Base-by-base conservation (phyloP, 2,113 vertebrate species). In the Anser brachyrhynchus region DNA sequence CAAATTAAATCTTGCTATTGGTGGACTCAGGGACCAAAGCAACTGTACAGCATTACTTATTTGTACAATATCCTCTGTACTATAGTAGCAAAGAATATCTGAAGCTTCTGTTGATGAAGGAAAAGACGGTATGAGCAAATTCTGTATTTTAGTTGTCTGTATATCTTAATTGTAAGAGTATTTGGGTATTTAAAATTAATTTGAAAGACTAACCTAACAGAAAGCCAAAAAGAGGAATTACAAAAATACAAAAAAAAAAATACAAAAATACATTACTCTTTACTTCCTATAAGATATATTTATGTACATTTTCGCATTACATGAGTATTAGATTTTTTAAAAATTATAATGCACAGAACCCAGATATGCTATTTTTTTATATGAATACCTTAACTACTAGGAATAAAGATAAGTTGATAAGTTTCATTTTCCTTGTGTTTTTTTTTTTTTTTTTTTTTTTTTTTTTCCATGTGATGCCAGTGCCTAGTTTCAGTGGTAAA, bases 111-210 rank as follows among this genome's bases (percentile, higher is more conserved):
- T 26, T 78, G 35, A 62, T 39, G 16, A 73, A 67, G 3, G 15
- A 61, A 70, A 73, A 85, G 25, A 46, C 0, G 0, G 16, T 10
- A 29, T 0, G 6, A 79, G 3, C 9, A 77, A 76, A 44, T 52
- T 73, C 9, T 57, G 3, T 31, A 41, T 44, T 39, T 73, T 82
- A 7, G 1, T 54, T 11, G 5, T 78, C 20, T 57, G 17, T 52
- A n/a, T 51, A 55, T 67, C 11, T 72, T 22, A 35, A 72, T 23
- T n/a, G 2, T 17, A 59, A 64, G 62, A 35, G 29, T 20, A 29
- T 81, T 92, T 14, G 2, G 0, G 6, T 77, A 44, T 57, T 86
- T 28, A 74, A 79, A 61, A 10, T 31, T 81, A 76, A 37, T 43
- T 81, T 82, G 33, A 15, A 59, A 51, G 17, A 46, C 23, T 64